These are phyloP conservation scores for Epinephelus coioides DNA, from an alignment of 2,797 vertebrate genomes.

Conservation along the genomic window DNA sequence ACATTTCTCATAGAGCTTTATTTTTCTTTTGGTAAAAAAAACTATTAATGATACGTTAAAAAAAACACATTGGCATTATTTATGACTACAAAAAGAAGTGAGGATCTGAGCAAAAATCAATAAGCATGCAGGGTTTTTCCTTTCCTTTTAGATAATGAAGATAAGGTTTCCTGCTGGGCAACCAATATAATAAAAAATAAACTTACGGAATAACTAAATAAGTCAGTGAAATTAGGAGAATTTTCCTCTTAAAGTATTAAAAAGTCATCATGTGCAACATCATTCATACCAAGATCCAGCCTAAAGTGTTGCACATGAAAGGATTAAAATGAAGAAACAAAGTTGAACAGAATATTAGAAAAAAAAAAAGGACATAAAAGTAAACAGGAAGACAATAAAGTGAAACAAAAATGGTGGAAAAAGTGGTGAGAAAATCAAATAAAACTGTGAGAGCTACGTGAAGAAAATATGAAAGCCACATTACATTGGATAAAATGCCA, in stretches of 20 bases:
- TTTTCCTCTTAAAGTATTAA: not conserved
- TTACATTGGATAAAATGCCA: not conserved
- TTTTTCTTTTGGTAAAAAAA: no score
- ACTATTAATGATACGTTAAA: not conserved
- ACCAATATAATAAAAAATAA: not conserved
- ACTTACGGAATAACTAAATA: not conserved
- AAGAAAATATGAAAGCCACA: not conserved
- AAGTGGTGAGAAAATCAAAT: not conserved
- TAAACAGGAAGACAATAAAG: not conserved
- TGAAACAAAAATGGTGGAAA: not conserved
- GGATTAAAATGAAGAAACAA: not conserved
- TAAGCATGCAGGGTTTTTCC: not conserved
- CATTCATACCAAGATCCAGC: not conserved
- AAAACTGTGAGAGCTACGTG: not conserved
- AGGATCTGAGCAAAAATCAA: not conserved
- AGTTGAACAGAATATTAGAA: not conserved
- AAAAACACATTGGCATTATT: not conserved
- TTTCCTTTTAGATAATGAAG: not conserved
- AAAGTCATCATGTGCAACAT: not conserved
- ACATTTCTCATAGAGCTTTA: no score
- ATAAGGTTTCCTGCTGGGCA: not conserved
- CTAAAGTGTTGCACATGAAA: constrained; percentile 5
- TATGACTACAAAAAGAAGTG: not conserved
- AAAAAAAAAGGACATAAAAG: not conserved
- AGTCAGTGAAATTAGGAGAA: not conserved